Evolutionary conservation across 2,888 invertebrate species (phyloP), one percentile per base, ranked within the genome.

Genomic region (Corythucha ciliata): DNA sequence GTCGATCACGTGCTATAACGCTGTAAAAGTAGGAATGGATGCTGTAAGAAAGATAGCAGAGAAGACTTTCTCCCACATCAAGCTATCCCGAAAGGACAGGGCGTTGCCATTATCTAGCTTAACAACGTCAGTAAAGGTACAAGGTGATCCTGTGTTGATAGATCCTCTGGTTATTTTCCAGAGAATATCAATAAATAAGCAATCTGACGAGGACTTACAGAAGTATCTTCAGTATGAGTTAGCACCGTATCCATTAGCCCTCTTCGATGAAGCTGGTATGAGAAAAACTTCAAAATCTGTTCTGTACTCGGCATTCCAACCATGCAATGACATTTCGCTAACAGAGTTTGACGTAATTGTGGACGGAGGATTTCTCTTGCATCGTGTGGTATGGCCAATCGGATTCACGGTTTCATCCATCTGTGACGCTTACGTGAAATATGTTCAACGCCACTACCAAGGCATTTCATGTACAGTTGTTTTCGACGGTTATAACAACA

Each of bases 151-250:
- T 37, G 41, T 55, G 39, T 25, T 37, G 6, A 50, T 63, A 6
- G 58, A 63, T 48, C 55, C 62, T 33, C 26, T 53, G 2, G 39
- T 59, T 16, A 40, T 63, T 6, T 63, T 63, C 44, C 60, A 61
- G 44, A 32, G 60, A 41, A 60, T 63, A 34, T 58, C 27, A 10
- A 41, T 41, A 24, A 24, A 16, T 18, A 41, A 25, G 16, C 7
- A 53, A 16, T 55, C 41, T 14, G 53, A 63, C 48, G 57, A 55
- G 44, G 56, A 54, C 12, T 42, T 58, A 33, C 56, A 55, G 41
- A 24, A 33, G n/a, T 54, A 52, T 47, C 53, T 63, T 2, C 44
- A 55, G 48, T 59, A 57, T 49, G 59, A 61, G 48, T 52, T 61
- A 27, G 58, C 56, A 8, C 60, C 58, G 20, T 58, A 54, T 42